Evolutionary conservation across 2,888 invertebrate genomes (phyloP).

Genomic region (Allygus modestus): DNA sequence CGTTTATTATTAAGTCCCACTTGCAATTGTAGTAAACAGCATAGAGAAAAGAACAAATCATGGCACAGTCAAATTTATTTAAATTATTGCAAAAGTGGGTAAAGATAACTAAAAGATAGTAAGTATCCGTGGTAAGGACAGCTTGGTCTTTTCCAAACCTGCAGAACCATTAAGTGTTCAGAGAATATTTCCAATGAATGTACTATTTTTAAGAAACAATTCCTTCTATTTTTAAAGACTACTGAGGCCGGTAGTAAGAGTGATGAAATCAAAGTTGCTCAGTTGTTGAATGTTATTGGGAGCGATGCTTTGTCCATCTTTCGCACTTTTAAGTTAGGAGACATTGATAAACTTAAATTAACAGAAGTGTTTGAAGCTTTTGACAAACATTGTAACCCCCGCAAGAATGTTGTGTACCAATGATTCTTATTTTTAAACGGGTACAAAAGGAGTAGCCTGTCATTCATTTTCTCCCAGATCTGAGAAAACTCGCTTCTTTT

Average conservation of each 20-base stretch:
- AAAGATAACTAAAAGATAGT: too few relatives aligned
- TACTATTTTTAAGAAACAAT: constrained; percentile 41
- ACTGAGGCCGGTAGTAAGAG: constrained; percentile 26
- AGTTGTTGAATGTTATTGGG: constrained; percentile 55
- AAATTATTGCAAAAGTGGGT: too few relatives aligned
- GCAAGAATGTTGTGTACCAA: constrained; percentile 52
- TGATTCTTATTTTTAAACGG: constrained; percentile 45
- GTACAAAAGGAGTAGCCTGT: constrained; percentile 10
- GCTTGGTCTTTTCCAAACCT: not conserved
- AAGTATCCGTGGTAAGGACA: not conserved
- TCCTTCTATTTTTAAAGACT: not conserved
- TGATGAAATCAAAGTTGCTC: constrained; percentile 42
- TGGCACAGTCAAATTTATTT: too few relatives aligned
- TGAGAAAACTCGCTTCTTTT: constrained; percentile 44
- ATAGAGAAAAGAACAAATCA: too few relatives aligned
- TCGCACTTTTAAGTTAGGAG: constrained; percentile 50
- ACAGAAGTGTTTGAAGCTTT: constrained; percentile 17
- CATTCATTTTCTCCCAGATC: constrained; percentile 33
- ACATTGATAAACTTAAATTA: not conserved
- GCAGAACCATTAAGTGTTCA: not conserved
- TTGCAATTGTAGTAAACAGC: too few relatives aligned
- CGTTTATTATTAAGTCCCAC: too few relatives aligned
- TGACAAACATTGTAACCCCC: constrained; percentile 13
- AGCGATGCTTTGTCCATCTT: constrained; percentile 34
- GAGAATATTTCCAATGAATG: constrained; percentile 35